Percentiles rank a stretch among this genome's conserved stretches.
Evolutionary conservation across 1,140 invertebrate species (phyloP).

Genomic region (Pogonognathellus flavescens): DNA sequence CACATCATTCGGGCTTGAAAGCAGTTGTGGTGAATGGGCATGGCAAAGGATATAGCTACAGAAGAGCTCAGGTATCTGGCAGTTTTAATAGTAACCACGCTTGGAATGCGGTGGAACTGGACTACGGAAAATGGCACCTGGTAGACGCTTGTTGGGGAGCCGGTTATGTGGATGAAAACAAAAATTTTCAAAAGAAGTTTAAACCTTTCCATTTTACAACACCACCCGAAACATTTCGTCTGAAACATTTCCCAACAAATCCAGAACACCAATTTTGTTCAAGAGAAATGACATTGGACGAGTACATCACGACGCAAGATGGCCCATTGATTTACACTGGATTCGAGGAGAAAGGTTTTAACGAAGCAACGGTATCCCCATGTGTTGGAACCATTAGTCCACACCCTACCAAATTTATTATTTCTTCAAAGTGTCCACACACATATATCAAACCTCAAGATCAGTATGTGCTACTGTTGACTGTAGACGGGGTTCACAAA

Average conservation of each 20-base stretch:
- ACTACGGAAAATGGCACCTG: background rate
- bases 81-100: background rate
- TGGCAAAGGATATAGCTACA: background rate
- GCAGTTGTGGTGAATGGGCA: background rate
- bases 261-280: background rate
- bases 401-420: background rate
- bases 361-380: background rate
- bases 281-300: background rate
- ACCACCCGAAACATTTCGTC: background rate
- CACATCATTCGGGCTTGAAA: background rate
- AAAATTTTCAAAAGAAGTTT: background rate
- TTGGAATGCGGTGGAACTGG: background rate
- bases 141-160: background rate
- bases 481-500: background rate
- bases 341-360: background rate
- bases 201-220: background rate
- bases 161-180: background rate
- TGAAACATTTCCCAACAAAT: background rate
- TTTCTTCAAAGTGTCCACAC: background rate
- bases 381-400: background rate
- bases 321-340: background rate
- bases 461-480: background rate
- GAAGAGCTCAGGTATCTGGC: background rate
- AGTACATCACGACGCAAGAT: background rate
- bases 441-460: background rate